Conservation (phyloP, 2,797 vertebrate genomes). For the Onychomys torridus region DNA sequence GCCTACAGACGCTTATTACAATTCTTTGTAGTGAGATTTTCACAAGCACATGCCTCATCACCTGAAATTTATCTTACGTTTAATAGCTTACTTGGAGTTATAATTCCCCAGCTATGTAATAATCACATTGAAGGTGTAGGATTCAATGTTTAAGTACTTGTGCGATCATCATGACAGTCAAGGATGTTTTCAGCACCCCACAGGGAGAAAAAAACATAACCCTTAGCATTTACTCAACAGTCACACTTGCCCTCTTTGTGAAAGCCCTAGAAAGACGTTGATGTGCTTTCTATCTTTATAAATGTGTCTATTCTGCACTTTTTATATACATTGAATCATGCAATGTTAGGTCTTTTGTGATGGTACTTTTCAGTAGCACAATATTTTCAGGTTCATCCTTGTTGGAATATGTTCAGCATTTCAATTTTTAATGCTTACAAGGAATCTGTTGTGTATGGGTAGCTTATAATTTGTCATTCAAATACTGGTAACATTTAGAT, state of each 20-base stretch:
- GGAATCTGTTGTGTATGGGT: neutral
- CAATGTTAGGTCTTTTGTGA: neutral
- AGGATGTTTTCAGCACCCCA: neutral
- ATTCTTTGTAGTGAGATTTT: neutral
- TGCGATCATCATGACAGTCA: neutral
- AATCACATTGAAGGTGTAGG: neutral
- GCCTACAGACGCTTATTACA: neutral
- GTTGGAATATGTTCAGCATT: neutral
- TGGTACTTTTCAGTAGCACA: neutral
- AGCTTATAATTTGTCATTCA: slow-evolving; percentile 5
- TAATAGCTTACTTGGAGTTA: neutral
- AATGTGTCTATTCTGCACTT: neutral
- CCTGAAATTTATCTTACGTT: neutral
- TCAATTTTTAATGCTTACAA: neutral
- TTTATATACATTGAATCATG: neutral
- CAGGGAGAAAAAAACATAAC: neutral
- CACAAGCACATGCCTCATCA: neutral
- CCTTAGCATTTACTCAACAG: neutral
- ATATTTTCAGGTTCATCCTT: neutral
- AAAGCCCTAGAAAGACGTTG: neutral
- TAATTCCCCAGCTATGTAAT: neutral
- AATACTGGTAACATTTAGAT: neutral
- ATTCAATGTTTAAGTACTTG: neutral
- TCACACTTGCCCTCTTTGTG: neutral
- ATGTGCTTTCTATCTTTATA: neutral